phyloP scores from a whole-genome alignment of 2,888 invertebrate species.

The Aphidius colemani region DNA sequence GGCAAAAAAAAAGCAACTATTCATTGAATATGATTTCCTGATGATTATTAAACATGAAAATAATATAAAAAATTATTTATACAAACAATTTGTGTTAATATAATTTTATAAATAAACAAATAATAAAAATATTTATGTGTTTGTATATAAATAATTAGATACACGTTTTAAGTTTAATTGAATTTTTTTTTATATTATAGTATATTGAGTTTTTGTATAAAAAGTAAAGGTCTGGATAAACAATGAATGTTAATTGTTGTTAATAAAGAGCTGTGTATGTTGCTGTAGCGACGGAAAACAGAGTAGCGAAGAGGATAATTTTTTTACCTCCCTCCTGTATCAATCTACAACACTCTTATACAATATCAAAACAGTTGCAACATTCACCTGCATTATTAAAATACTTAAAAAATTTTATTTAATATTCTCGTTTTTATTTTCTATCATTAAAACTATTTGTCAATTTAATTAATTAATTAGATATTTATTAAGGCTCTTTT shows the following conservation, averaged over 20 bases:
- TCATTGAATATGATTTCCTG: constrained; percentile 36
- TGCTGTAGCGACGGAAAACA: constrained; percentile 59
- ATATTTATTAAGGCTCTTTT: no score
- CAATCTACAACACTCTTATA: constrained; percentile 32
- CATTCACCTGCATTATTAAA: constrained; percentile 37
- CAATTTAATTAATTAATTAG: no score
- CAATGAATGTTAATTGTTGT: constrained; percentile 60
- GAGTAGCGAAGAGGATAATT: constrained; percentile 55
- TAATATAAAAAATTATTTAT: constrained; percentile 26
- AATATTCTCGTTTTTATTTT: no score
- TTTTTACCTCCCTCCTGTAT: constrained; percentile 33
- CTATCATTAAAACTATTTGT: no score
- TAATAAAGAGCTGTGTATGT: constrained; percentile 60
- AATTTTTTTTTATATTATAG: constrained; percentile 35
- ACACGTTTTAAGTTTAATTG: background rate
- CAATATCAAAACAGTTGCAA: constrained; percentile 35
- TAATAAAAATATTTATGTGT: no score
- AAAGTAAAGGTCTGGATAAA: constrained; percentile 41
- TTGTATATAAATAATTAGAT: background rate
- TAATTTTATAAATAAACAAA: no score
- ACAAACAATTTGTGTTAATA: background rate
- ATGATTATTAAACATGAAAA: constrained; percentile 27
- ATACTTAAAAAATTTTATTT: no score
- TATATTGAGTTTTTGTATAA: constrained; percentile 35
- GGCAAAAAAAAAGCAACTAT: constrained; percentile 15